A percentile compares a stretch with the other conserved stretches of the same genome.
Evolutionary conservation across 2,797 vertebrate species (phyloP).

Genomic region (Thalassophryne amazonica): DNA sequence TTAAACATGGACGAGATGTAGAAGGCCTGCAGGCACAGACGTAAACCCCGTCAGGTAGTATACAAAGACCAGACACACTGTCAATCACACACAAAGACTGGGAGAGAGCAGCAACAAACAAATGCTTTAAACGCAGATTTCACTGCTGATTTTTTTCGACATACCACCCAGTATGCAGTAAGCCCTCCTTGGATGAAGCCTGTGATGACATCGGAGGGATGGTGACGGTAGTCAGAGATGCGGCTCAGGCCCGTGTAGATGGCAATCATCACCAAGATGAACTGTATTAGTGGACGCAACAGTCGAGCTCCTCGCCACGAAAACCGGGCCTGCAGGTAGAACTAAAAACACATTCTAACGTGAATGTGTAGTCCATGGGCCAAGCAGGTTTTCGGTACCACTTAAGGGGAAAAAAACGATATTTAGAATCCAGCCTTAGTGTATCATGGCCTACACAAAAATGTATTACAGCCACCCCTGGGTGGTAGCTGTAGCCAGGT

Average conservation of each 20-base stretch:
- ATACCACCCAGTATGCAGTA: constrained; percentile 84
- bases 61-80: constrained; percentile 46
- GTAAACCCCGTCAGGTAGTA: constrained; percentile 33
- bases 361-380: no score
- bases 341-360: no score
- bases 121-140: constrained; percentile 27
- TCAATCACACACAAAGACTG: constrained; percentile 33
- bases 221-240: constrained; percentile 83
- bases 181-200: constrained; percentile 82
- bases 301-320: constrained; percentile 80
- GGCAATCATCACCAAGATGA: constrained; percentile 81
- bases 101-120: constrained; percentile 14
- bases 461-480: no score
- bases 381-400: no score
- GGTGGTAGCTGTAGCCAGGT: no score
- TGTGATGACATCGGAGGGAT: constrained; percentile 76
- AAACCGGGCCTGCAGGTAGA: constrained; percentile 82
- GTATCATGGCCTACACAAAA: no score
- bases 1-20: constrained; percentile 85
- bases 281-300: constrained; percentile 78
- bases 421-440: no score
- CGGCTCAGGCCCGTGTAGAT: constrained; percentile 80
- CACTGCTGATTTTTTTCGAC: constrained; percentile 39
- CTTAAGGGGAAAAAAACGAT: no score
- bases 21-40: constrained; percentile 76